Base-by-base conservation (phyloP, 1,140 invertebrate genomes). In the Zaprionus africanus region DNA sequence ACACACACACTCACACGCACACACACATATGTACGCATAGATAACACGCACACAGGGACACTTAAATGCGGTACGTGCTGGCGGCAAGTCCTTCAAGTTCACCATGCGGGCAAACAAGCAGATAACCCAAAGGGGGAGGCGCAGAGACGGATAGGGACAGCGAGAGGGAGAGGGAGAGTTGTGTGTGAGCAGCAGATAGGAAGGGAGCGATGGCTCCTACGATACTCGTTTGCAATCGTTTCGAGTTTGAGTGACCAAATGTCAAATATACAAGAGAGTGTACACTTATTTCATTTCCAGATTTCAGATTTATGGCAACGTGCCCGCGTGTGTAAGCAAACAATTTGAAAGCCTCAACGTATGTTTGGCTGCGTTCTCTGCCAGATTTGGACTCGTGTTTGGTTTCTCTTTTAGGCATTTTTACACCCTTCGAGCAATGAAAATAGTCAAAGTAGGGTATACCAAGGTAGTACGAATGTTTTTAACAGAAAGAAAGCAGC, bases 221-320 rank as follows among this genome's bases (percentile, higher is more conserved):
- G 66, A 74, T 66, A 71, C 61, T 80, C 63, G 65, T 74, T 72
- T 68, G 82, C 38, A 77, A 78, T 80, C 78, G 76, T 80, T 60
- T 59, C 66, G 73, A 59, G 69, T 79, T 79, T 78, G 78, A 90
- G 78, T 85, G 85, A 90, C 81, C 85, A 75, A 90, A 90, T 82
- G 85, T 82, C 85, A 90, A 90, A 82, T 82, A 84, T 88, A 84
- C 78, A 67, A 85, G 66, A 84, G 66, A 70, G 69, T 81, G 69
- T 82, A 84, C 81, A 84, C 81, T 90, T 90, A 82, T 90, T 90
- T 83, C 85, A 84, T 90, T 85, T 81, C 70, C 78, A 88, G 84
- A 88, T 90, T 81, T 67, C 78, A 90, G 84, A 88, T 88, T 88
- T 87, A 87, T 87, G 84, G 74, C 69, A 72, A 71, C 73, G 43